A percentile compares a stretch with the other conserved stretches of the same genome.
Evolutionary conservation across 2,113 vertebrate genomes (phyloP).

Genomic region (Pao palembangensis): DNA sequence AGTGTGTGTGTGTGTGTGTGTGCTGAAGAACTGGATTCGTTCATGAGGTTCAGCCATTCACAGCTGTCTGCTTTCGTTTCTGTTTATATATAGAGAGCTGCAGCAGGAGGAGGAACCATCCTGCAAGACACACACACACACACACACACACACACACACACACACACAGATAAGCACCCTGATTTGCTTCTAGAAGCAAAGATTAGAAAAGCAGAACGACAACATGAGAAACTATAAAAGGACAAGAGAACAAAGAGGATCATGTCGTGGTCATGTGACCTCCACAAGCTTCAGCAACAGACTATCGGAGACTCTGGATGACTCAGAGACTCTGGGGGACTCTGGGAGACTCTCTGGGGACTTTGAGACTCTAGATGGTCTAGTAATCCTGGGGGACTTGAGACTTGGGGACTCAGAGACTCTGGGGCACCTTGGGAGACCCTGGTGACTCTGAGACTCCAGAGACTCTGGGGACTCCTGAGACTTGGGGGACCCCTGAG

Average conservation of each 20-base stretch:
- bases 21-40: background rate
- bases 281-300: too few species aligned
- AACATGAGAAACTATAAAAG: background rate
- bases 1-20: conserved; percentile 6
- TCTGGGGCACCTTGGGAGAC: background rate
- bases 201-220: background rate
- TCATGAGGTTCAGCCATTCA: conserved; percentile 20
- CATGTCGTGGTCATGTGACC: too few species aligned
- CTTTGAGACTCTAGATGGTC: too few species aligned
- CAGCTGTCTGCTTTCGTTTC: conserved; percentile 23
- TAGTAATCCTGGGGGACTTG: too few species aligned
- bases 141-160: conserved; percentile 23
- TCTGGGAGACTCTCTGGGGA: too few species aligned
- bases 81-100: conserved; percentile 63
- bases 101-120: conserved; percentile 20
- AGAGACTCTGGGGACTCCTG: too few species aligned
- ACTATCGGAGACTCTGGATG: too few species aligned
- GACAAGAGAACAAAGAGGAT: too few species aligned
- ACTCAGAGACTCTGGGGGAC: too few species aligned
- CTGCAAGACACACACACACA: conserved; percentile 58
- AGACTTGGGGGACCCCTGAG: too few species aligned
- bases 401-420: too few species aligned
- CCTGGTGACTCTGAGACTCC: background rate
- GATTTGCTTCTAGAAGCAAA: background rate
- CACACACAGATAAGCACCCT: conserved; percentile 8